phyloP scores from a whole-genome alignment of 2,888 invertebrate species.

The Gasteruption jaculator region DNA sequence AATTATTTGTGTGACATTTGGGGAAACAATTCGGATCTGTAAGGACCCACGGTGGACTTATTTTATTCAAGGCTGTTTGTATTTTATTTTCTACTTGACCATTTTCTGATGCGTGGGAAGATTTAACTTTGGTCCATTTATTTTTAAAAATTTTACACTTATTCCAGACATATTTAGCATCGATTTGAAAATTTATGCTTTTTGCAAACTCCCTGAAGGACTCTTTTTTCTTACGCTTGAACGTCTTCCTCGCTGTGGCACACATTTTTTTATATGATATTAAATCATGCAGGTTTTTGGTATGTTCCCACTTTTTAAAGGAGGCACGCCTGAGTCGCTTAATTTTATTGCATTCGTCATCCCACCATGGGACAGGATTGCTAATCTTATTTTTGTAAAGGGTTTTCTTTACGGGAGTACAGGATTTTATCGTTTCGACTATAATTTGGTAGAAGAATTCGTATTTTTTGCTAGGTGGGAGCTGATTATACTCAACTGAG shows the following conservation, averaged over 20 bases:
- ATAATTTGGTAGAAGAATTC: not conserved
- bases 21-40: not conserved
- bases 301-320: constrained; percentile 7
- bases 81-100: constrained; percentile 2
- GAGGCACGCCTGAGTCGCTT: constrained; percentile 2
- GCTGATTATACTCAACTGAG: not conserved
- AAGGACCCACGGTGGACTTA: not conserved
- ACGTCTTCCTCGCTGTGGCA: constrained; percentile 5
- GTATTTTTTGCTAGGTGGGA: not conserved
- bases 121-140: constrained; percentile 10
- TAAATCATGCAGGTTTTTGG: not conserved
- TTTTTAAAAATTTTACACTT: constrained; percentile 16
- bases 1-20: not conserved
- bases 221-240: constrained; percentile 13
- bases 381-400: not conserved
- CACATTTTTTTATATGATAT: constrained; percentile 6
- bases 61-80: not conserved
- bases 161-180: constrained; percentile 13
- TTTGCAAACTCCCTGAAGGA: constrained; percentile 11
- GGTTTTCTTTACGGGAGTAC: not conserved
- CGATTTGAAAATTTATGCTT: constrained; percentile 2
- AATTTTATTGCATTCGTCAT: constrained; percentile 5
- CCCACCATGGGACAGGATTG: constrained; percentile 16
- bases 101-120: constrained; percentile 5
- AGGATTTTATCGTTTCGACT: not conserved